phyloP scores from a whole-genome alignment of 2,797 vertebrate genomes.

The Rhinoraja longicauda region DNA sequence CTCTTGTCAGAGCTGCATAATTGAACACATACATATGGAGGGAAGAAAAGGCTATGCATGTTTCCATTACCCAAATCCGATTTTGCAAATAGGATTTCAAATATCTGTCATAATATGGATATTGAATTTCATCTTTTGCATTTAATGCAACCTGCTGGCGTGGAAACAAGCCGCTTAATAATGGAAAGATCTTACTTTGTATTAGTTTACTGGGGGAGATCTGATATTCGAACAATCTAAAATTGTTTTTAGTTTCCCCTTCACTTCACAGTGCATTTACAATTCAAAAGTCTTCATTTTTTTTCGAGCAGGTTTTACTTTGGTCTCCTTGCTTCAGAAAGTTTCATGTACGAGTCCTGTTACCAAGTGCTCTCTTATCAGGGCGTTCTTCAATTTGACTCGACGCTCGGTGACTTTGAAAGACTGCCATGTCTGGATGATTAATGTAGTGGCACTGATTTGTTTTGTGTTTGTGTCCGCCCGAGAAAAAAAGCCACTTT shows the following conservation, averaged over 20 bases:
- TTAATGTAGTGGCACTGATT: constrained; percentile 47
- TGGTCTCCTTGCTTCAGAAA: constrained; percentile 43
- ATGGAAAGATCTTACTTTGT: neutral
- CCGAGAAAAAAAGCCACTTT: constrained; percentile 45
- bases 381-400: constrained; percentile 41
- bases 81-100: constrained; percentile 16
- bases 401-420: constrained; percentile 49
- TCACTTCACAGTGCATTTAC: neutral
- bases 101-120: neutral
- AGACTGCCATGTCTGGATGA: constrained; percentile 41
- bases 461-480: constrained; percentile 46
- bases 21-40: neutral
- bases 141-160: neutral
- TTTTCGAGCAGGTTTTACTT: neutral
- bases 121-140: constrained; percentile 7
- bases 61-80: neutral
- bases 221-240: neutral
- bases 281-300: neutral
- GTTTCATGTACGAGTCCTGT: constrained; percentile 41
- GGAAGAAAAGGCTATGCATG: neutral
- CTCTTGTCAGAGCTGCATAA: neutral
- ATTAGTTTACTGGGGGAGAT: neutral
- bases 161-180: neutral
- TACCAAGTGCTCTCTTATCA: constrained; percentile 46
- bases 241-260: neutral